Percentiles rank a stretch among this genome's conserved stretches.
phyloP scores from a whole-genome alignment of 2,113 vertebrate species.

The Chlamydotis undulata region DNA sequence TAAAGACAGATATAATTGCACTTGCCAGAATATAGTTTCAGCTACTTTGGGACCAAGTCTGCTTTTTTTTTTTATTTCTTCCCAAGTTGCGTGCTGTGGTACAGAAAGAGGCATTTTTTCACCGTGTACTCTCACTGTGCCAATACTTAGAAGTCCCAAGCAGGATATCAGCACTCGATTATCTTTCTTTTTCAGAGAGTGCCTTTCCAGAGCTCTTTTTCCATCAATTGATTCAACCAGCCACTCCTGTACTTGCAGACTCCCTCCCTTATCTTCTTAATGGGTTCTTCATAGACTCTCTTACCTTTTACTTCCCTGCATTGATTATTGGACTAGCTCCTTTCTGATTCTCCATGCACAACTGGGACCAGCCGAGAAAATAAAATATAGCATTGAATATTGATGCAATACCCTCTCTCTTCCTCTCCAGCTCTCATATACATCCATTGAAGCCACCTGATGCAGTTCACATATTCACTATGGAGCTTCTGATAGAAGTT shows the following conservation, averaged over 20 bases:
- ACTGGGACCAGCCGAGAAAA: background rate
- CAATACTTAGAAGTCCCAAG: background rate
- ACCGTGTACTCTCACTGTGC: background rate
- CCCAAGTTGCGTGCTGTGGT: background rate
- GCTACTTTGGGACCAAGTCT: background rate
- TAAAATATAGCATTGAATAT: background rate
- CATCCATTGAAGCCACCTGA: background rate
- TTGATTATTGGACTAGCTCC: background rate
- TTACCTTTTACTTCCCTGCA: background rate
- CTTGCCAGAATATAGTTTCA: background rate
- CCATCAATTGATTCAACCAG: background rate
- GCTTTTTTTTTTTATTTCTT: background rate
- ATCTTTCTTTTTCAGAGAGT: too few relatives aligned
- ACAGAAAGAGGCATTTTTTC: background rate
- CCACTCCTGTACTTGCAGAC: background rate
- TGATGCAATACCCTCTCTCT: background rate
- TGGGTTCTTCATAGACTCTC: background rate
- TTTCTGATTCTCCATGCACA: background rate
- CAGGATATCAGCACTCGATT: background rate
- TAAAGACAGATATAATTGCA: background rate
- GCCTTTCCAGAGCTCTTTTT: background rate
- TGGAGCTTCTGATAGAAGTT: background rate
- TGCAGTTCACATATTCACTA: background rate
- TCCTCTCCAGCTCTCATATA: background rate
- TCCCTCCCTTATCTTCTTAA: background rate